phyloP scores from a whole-genome alignment of 2,888 invertebrate genomes.

The Epinotia nisella region DNA sequence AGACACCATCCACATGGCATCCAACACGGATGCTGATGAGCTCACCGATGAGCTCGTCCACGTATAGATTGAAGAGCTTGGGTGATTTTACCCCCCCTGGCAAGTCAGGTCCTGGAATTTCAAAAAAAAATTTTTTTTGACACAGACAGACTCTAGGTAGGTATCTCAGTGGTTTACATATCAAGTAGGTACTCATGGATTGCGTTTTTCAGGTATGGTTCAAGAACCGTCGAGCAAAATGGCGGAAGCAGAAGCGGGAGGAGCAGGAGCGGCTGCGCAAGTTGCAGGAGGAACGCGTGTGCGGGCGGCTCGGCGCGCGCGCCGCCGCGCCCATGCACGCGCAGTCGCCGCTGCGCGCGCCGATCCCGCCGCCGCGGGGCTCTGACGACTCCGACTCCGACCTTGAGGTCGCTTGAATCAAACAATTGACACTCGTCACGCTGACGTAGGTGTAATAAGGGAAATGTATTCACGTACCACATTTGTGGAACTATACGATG shows the following conservation, averaged over 20 bases:
- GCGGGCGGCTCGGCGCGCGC: slow-evolving; percentile 70
- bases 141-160: no score
- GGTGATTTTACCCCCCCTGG: no score
- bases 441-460: no score
- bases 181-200: no score
- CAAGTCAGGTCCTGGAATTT: no score
- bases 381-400: slow-evolving; percentile 92
- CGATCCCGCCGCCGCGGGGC: slow-evolving; percentile 68
- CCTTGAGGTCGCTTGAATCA: slow-evolving; percentile 90
- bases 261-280: slow-evolving; percentile 93
- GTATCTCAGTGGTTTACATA: no score
- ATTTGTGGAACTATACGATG: background rate
- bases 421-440: slow-evolving; percentile 18
- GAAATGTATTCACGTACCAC: no score
- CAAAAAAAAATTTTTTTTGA: no score
- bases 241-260: slow-evolving; percentile 97
- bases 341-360: slow-evolving; percentile 60
- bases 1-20: no score
- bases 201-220: slow-evolving; percentile 95
- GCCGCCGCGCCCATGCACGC: slow-evolving; percentile 74
- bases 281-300: slow-evolving; percentile 90
- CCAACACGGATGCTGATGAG: no score
- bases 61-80: no score
- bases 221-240: slow-evolving; percentile 97
- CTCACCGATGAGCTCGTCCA: no score